Conservation (phyloP, 1,140 invertebrate genomes). For the Penaeus vannamei region DNA sequence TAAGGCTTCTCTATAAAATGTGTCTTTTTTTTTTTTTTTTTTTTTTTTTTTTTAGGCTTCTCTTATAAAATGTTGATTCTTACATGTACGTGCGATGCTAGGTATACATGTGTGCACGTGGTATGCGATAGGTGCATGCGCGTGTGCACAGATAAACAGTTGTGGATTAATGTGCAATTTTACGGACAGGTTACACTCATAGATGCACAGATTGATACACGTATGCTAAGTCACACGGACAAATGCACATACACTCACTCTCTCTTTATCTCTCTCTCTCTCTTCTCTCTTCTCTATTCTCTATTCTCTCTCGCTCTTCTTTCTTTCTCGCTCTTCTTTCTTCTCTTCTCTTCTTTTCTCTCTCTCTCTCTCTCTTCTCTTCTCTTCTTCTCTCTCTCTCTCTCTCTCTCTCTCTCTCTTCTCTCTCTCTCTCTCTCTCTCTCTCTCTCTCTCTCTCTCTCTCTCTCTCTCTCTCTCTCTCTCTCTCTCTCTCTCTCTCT, state of each 20-base stretch:
- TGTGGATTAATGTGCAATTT: no score
- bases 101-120: no score
- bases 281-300: background rate
- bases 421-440: background rate
- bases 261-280: background rate
- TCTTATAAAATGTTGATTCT: no score
- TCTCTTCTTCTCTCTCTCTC: background rate
- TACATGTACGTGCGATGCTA: no score
- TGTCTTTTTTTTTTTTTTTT: no score
- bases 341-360: background rate
- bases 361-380: background rate
- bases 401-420: background rate
- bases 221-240: no score
- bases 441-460: background rate
- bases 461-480: slow-evolving; percentile 37
- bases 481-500: background rate
- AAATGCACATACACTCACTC: background rate
- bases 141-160: no score
- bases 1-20: no score
- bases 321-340: background rate
- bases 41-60: no score
- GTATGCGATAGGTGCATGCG: no score
- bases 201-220: no score
- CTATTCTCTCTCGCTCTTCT: background rate
- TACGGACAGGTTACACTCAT: no score